Conservation (phyloP, 2,113 vertebrate species). For the Oostethus manadensis region DNA sequence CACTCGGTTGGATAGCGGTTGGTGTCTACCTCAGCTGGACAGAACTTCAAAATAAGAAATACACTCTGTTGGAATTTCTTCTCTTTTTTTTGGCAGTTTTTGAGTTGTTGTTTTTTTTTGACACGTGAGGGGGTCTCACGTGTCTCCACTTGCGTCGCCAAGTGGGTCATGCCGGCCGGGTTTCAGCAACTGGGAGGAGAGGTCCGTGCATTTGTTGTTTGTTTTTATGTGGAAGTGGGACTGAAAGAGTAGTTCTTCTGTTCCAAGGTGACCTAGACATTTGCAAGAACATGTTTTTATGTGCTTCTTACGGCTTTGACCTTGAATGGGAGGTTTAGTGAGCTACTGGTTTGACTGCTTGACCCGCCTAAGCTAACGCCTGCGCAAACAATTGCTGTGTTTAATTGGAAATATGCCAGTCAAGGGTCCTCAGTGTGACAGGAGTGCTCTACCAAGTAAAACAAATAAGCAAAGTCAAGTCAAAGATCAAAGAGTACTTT, state of each 20-base stretch:
- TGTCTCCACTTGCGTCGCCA: slow-evolving; percentile 42
- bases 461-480: too few species aligned
- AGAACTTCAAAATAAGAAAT: slow-evolving; percentile 27
- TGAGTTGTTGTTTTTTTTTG: background rate
- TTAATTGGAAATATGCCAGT: too few species aligned
- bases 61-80: slow-evolving; percentile 6
- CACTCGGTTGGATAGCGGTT: slow-evolving; percentile 20
- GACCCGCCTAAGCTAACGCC: too few species aligned
- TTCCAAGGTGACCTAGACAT: slow-evolving; percentile 44
- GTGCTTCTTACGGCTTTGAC: background rate
- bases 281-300: background rate
- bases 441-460: too few species aligned
- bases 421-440: too few species aligned
- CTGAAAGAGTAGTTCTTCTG: background rate
- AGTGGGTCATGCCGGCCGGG: slow-evolving; percentile 66
- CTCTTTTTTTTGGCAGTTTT: slow-evolving; percentile 22
- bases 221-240: background rate
- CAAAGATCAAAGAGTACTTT: too few species aligned
- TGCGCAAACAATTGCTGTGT: too few species aligned
- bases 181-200: slow-evolving; percentile 76
- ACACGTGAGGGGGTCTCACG: background rate
- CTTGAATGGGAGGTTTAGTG: background rate
- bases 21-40: slow-evolving; percentile 43
- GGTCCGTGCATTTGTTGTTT: slow-evolving; percentile 48
- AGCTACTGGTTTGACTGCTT: too few species aligned